Evolutionary conservation across 2,797 vertebrate species (phyloP).

Genomic region (Mergus octosetaceus): DNA sequence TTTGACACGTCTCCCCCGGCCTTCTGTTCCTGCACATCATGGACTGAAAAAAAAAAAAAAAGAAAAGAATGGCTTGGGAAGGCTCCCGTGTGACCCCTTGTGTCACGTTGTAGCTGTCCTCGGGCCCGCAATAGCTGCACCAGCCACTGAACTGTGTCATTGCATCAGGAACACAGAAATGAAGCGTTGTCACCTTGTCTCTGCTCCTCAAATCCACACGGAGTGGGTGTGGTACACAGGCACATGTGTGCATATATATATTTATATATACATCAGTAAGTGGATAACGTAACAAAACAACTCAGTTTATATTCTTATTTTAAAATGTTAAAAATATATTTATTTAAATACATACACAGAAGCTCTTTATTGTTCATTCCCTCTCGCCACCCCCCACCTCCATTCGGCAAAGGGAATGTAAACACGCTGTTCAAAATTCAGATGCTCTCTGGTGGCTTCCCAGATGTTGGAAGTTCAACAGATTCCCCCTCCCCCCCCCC

Average conservation of each 20-base stretch:
- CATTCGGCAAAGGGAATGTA: slow-evolving; percentile 35
- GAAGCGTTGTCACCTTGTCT: not conserved
- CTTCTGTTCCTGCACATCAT: not conserved
- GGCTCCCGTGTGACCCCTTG: slow-evolving; percentile 68
- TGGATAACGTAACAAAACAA: not conserved
- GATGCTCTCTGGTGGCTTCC: slow-evolving; percentile 42
- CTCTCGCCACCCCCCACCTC: not conserved
- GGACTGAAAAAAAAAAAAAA: not conserved
- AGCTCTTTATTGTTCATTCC: not conserved
- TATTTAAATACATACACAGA: not conserved
- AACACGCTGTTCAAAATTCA: slow-evolving; percentile 65
- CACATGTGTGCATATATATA: not conserved
- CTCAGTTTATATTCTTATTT: not conserved
- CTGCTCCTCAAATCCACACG: not conserved
- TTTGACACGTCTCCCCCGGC: not conserved
- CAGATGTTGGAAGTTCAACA: slow-evolving; percentile 75
- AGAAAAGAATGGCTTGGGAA: slow-evolving; percentile 2
- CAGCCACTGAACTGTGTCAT: not conserved
- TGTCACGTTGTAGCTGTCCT: slow-evolving; percentile 34
- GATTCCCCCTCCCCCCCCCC: no score
- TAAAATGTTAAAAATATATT: not conserved
- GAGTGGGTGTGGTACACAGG: not conserved
- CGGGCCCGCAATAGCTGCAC: not conserved
- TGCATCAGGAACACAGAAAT: not conserved
- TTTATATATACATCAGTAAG: rapidly evolving